Percentiles rank a stretch among this genome's conserved stretches.
Evolutionary conservation across 2,888 invertebrate genomes (phyloP).

Genomic region (Eutolmus rufibarbis): DNA sequence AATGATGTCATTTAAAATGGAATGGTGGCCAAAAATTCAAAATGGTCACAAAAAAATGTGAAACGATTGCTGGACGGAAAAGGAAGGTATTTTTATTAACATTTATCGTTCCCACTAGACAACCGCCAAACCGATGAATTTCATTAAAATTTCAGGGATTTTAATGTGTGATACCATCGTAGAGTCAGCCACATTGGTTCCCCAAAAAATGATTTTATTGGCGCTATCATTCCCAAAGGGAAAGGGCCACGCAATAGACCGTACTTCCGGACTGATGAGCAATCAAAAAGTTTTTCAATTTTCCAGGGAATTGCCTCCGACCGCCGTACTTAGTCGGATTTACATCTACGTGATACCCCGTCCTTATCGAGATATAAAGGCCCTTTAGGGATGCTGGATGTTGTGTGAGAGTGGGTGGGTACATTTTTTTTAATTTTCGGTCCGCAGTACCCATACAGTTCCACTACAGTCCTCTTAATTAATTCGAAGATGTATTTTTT

Average conservation of each 20-base stretch:
- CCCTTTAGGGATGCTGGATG: not conserved
- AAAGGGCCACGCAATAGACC: not conserved
- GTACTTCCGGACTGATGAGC: not conserved
- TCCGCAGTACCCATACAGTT: not conserved
- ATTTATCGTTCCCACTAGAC: not conserved
- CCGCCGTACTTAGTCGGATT: not conserved
- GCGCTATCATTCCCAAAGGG: not conserved
- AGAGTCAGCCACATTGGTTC: not conserved
- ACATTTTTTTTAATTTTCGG: not conserved
- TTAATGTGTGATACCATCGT: not conserved
- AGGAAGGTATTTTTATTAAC: not conserved
- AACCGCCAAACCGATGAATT: not conserved
- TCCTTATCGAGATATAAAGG: not conserved
- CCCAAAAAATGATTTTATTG: constrained; percentile 5
- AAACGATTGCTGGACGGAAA: not conserved
- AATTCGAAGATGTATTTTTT: not conserved
- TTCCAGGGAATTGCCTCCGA: not conserved
- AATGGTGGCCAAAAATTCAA: not conserved
- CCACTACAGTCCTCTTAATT: not conserved
- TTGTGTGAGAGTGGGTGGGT: not conserved
- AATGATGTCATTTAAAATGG: not conserved
- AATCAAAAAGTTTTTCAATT: constrained; percentile 29
- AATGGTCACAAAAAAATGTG: not conserved
- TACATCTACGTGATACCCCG: not conserved
- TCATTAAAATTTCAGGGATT: constrained; percentile 1